Evolutionary conservation across 1,140 invertebrate genomes (phyloP), one percentile per base, ranked within the genome.

Genomic region (Glomeris maerens): DNA sequence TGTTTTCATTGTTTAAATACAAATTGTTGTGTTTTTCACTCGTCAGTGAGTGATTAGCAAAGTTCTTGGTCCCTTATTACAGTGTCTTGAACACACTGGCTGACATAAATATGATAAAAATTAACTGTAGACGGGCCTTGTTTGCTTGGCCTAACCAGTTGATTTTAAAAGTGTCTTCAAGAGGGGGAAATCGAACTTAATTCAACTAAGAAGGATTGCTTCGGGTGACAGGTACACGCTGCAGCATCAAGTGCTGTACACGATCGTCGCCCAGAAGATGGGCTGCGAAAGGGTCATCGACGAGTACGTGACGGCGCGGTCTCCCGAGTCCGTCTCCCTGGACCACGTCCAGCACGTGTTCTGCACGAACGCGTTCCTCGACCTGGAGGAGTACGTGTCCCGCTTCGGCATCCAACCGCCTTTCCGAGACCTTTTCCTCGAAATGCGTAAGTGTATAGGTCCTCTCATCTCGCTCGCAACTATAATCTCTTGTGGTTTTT

Each of bases 351-450:
- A 60, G 45, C 39, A 51, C 17, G 61, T 62, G 48, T 60, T 63
- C 14, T 65, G 63, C 57, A 60, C 59, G 31, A 64, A 64, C 50
- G 63, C 59, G 46, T 62, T 56, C 47, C 57, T 57, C 50, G 62
- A 64, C 45, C 59, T 63, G 57, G 50, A 57, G 27, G 55, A 60
- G 3, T 27, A 58, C n/a, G 56, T 64, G 5, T 52, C 60, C 31
- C 40, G 50, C n/a, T 50, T 52, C n/a, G 50, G 44, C 3, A 55
- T 65, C 25, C 23, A 50, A 29, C 54, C 52, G 14, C 53, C 52
- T 25, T 59, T 59, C 44, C 60, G 62, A 48, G 62, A 65, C 49
- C 51, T 65, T 2, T 64, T 65, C 52, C 39, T 65, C 39, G 61
- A 64, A 46, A 56, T 62, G 38, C 59, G 64, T 65, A 56, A 55